Evolutionary conservation across 2,888 invertebrate species (phyloP).

Genomic region (Caenorhabditis zanzibari): DNA sequence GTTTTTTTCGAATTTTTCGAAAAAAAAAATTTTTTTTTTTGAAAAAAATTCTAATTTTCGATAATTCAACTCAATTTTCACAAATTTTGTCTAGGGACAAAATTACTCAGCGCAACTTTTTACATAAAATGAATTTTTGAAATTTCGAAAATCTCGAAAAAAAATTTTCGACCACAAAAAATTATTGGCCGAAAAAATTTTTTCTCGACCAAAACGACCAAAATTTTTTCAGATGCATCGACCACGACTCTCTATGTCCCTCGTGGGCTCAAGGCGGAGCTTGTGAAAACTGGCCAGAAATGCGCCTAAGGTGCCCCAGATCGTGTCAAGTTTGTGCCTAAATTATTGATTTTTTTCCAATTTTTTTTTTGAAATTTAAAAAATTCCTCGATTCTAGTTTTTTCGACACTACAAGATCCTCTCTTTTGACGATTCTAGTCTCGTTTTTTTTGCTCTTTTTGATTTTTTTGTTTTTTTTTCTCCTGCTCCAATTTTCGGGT

Average conservation of each 20-base stretch:
- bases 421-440: conserved; percentile 62
- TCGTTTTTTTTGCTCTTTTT: conserved; percentile 20
- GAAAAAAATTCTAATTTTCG: too few species aligned
- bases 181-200: neutral
- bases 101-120: too few species aligned
- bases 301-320: conserved; percentile 79
- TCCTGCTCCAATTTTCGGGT: conserved; percentile 23
- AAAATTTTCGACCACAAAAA: too few species aligned
- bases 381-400: conserved; percentile 15
- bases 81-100: too few species aligned
- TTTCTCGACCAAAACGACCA: neutral
- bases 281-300: conserved; percentile 80
- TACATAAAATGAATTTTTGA: too few species aligned
- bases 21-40: too few species aligned
- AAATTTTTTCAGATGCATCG: conserved; percentile 72
- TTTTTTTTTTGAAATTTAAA: neutral
- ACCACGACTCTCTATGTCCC: conserved; percentile 79
- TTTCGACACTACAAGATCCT: conserved; percentile 38
- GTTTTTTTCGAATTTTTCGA: too few species aligned
- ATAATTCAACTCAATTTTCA: too few species aligned
- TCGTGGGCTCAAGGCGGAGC: conserved; percentile 82
- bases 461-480: conserved; percentile 16
- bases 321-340: conserved; percentile 77
- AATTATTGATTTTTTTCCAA: conserved; percentile 7
- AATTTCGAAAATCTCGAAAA: too few species aligned